These are phyloP conservation scores for Leucania comma DNA, from an alignment of 2,888 invertebrate genomes.

Conservation along the genomic window DNA sequence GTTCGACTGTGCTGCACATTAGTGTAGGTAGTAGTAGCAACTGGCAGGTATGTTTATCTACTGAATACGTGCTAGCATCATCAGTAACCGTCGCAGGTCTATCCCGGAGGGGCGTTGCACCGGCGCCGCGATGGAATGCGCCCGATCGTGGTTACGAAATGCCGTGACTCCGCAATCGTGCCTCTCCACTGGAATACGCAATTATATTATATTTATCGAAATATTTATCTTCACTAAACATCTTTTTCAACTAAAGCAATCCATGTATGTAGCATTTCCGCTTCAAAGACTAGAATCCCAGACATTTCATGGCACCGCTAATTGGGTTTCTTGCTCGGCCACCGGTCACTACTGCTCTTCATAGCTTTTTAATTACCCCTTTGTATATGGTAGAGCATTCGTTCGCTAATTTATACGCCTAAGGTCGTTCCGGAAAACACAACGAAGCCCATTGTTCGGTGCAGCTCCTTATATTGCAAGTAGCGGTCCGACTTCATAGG, in stretches of 20 bases:
- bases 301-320: constrained; percentile 70
- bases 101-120: constrained; percentile 86
- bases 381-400: constrained; percentile 83
- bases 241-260: constrained; percentile 19
- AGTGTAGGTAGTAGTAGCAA: constrained; percentile 63
- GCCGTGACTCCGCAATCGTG: constrained; percentile 82
- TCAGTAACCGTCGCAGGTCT: constrained; percentile 81
- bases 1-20: constrained; percentile 34
- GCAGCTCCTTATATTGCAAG: constrained; percentile 85
- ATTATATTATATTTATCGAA: constrained; percentile 72
- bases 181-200: constrained; percentile 78
- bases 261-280: constrained; percentile 30
- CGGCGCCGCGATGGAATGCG: constrained; percentile 84
- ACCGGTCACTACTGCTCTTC: constrained; percentile 71
- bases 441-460: constrained; percentile 83
- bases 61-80: constrained; percentile 66
- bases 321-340: constrained; percentile 74
- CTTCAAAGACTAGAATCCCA: constrained; percentile 57
- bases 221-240: constrained; percentile 60
- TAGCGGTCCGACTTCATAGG: constrained; percentile 86
- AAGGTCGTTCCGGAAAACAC: constrained; percentile 83
- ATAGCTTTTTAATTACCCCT: constrained; percentile 87
- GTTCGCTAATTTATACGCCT: constrained; percentile 82
- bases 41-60: constrained; percentile 59
- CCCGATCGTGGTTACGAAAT: constrained; percentile 89